phyloP scores from a whole-genome alignment of 2,888 invertebrate genomes.

The Ganaspis brasiliensis region DNA sequence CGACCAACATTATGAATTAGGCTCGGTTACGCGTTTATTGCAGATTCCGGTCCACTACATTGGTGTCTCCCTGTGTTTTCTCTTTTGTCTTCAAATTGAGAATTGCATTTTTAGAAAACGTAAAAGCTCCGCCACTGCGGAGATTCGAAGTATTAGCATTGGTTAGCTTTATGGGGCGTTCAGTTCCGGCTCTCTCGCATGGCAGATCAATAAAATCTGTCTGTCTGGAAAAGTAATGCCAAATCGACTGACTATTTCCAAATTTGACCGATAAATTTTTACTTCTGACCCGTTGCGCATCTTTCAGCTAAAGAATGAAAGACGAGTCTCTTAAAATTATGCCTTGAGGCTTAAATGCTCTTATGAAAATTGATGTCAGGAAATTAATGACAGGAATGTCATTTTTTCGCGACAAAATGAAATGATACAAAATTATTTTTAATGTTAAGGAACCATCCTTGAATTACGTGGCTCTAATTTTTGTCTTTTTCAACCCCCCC shows the following conservation, averaged over 20 bases:
- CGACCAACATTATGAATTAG: slow-evolving; percentile 78
- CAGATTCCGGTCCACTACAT: slow-evolving; percentile 76
- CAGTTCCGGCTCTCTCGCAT: slow-evolving; percentile 78
- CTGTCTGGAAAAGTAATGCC: slow-evolving; percentile 77
- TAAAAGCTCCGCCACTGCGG: slow-evolving; percentile 74
- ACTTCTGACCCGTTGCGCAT: too few species aligned
- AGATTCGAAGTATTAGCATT: slow-evolving; percentile 83
- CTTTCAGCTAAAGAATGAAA: too few species aligned
- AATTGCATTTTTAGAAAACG: slow-evolving; percentile 57
- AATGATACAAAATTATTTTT: too few species aligned
- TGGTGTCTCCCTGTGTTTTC: slow-evolving; percentile 68
- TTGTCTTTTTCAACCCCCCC: too few species aligned
- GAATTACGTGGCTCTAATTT: too few species aligned
- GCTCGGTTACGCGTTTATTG: slow-evolving; percentile 80
- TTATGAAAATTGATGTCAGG: too few species aligned
- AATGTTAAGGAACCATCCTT: too few species aligned
- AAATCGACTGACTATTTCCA: slow-evolving; percentile 72
- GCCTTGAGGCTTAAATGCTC: too few species aligned
- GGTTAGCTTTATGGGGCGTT: slow-evolving; percentile 85
- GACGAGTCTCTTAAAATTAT: too few species aligned
- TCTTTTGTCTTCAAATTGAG: slow-evolving; percentile 55
- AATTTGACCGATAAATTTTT: slow-evolving; percentile 16
- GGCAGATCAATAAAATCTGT: slow-evolving; percentile 78
- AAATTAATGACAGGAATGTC: too few species aligned
- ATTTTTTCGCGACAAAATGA: too few species aligned